phyloP scores from a whole-genome alignment of 2,888 invertebrate species.

The Cerastoderma edule region DNA sequence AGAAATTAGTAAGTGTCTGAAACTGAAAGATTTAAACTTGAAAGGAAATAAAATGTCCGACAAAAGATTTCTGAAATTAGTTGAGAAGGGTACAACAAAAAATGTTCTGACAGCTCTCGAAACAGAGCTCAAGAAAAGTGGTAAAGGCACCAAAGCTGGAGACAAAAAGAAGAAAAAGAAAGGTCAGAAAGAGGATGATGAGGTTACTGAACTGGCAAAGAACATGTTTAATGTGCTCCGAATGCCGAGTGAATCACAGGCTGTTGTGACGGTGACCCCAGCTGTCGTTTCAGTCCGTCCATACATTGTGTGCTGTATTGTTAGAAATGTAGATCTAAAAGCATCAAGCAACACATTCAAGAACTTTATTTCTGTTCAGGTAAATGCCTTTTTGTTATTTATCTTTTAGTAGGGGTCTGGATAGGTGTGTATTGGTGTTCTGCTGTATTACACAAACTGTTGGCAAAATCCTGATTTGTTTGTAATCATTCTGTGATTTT shows the following conservation, averaged over 20 bases:
- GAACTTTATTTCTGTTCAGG: slow-evolving; percentile 90
- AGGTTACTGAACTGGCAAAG: slow-evolving; percentile 84
- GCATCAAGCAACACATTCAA: slow-evolving; percentile 87
- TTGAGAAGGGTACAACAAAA: slow-evolving; percentile 88
- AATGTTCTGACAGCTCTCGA: slow-evolving; percentile 90
- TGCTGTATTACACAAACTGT: not conserved
- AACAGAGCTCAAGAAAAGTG: slow-evolving; percentile 81
- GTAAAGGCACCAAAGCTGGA: slow-evolving; percentile 60
- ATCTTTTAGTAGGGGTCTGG: too few relatives aligned
- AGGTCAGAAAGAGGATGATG: slow-evolving; percentile 61
- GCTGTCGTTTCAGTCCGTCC: slow-evolving; percentile 87
- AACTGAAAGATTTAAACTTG: slow-evolving; percentile 91
- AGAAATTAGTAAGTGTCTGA: slow-evolving; percentile 88
- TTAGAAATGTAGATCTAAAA: slow-evolving; percentile 87
- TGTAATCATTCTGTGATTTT: too few relatives aligned
- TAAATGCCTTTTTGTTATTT: too few relatives aligned
- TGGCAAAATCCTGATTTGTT: too few relatives aligned
- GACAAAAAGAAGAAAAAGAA: slow-evolving; percentile 71
- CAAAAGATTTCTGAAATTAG: slow-evolving; percentile 89
- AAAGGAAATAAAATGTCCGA: slow-evolving; percentile 91
- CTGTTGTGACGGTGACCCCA: slow-evolving; percentile 69
- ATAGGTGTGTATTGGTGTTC: too few relatives aligned
- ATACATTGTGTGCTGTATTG: slow-evolving; percentile 90
- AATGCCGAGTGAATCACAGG: slow-evolving; percentile 80
- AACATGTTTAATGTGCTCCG: slow-evolving; percentile 76